Base-by-base conservation (phyloP, 1,140 invertebrate species). In the Drosophila yakuba region DNA sequence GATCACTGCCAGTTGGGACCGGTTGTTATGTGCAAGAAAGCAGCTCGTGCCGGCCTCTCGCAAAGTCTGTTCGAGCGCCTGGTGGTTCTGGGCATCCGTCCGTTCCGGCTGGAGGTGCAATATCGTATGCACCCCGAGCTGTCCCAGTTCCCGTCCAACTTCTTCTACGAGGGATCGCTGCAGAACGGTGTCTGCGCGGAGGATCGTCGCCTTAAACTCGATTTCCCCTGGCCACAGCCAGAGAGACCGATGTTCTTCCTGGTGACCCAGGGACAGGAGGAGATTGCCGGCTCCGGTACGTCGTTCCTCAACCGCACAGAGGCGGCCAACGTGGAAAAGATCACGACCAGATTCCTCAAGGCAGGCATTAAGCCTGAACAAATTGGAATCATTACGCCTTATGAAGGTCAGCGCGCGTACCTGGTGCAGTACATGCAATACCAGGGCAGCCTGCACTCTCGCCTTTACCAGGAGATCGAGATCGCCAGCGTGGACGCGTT, bases 181-280 rank as follows among this genome's bases (percentile, higher is more conserved):
- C 99, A 99, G 92, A 99, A 99, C 93, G 99, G 99, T 2, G 98
- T 99, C 2, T 98, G 98, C 81, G 97, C 98, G 12, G 98, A 97
- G 91, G 98, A 99, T 86, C 93, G 99, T 4, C 94, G 99, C 62
- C 93, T 96, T 25, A 98, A 97, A 83, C 95, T 99, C 41, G 98
- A 99, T 90, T 99, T 99, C 90, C 98, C 98, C 0, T 99, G 99
- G 98, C 99, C 99, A 0, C 96, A 97, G 51, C 95, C 95, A 0
- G 98, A 99, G 71, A 96, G 98, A 66, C 99, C 99, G 0, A 99
- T 99, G 98, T 99, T 99, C 93, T 99, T 99, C 93, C 98, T 99
- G 80, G 98, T 99, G 0, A 99, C 98, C 0, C 97, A 97, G 91
- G 99, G 99, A 0, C 98, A 99, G 91, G 99, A 99, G 92, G 99